Percentiles rank a stretch among this genome's conserved stretches.
phyloP scores from a whole-genome alignment of 2,797 vertebrate genomes.

The Glyptemys insculpta region DNA sequence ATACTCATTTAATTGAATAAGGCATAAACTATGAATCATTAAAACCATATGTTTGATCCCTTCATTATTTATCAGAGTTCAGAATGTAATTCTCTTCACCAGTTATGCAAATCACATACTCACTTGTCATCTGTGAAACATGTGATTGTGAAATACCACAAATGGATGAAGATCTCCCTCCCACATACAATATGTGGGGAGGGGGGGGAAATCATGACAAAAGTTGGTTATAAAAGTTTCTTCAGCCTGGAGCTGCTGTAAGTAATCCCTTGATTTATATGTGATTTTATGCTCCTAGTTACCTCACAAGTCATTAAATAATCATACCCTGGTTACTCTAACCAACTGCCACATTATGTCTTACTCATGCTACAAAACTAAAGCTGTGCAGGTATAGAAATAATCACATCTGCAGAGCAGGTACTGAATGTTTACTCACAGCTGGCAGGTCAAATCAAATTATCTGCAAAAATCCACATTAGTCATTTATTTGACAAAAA shows the following conservation, averaged over 20 bases:
- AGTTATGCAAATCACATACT: not conserved
- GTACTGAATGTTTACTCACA: conserved; percentile 54
- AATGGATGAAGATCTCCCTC: not conserved
- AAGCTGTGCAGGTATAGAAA: conserved; percentile 35
- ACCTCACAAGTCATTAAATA: conserved; percentile 48
- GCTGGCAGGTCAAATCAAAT: conserved; percentile 41
- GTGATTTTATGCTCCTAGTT: conserved; percentile 40
- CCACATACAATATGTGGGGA: fast-evolving
- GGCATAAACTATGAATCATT: not conserved
- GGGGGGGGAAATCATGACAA: not conserved
- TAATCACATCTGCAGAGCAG: conserved; percentile 24
- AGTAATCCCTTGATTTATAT: conserved; percentile 43
- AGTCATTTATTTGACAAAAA: conserved; percentile 28
- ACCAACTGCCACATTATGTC: conserved; percentile 45
- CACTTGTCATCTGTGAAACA: not conserved
- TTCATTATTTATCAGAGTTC: not conserved
- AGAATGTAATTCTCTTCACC: not conserved
- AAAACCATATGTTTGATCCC: not conserved
- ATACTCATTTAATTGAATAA: not conserved
- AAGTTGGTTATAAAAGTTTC: not conserved
- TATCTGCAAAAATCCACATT: conserved; percentile 32
- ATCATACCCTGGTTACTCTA: conserved; percentile 8
- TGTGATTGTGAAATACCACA: not conserved
- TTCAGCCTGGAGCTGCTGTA: conserved; percentile 26
- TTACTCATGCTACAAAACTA: conserved; percentile 20